A percentile compares a stretch with the other conserved stretches of the same genome.
phyloP scores from a whole-genome alignment of 1,140 invertebrate genomes.

The Lethrus apterus region DNA sequence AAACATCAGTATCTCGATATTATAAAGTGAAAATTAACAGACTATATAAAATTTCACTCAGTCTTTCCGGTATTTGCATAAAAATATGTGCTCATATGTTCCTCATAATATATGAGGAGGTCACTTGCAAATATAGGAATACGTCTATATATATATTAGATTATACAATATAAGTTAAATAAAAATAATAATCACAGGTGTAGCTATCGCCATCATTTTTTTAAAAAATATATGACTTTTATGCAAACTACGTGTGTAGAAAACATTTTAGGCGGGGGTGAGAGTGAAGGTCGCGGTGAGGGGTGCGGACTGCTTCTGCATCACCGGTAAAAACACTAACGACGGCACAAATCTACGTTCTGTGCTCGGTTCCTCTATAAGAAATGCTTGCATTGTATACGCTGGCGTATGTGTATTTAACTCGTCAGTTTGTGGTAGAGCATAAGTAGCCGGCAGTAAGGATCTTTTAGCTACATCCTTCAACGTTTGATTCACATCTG shows the following conservation, averaged over 20 bases:
- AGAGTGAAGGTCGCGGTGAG: slow-evolving; percentile 85
- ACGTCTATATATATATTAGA: slow-evolving; percentile 38
- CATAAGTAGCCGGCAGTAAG: slow-evolving; percentile 52
- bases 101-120: slow-evolving; percentile 39
- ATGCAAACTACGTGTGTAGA: slow-evolving; percentile 11
- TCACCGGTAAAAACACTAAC: slow-evolving; percentile 85
- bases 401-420: slow-evolving; percentile 20
- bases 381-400: slow-evolving; percentile 73
- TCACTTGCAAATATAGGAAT: slow-evolving; percentile 42
- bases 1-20: slow-evolving; percentile 40
- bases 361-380: slow-evolving; percentile 57
- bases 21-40: slow-evolving; percentile 41
- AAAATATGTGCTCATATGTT: slow-evolving; percentile 42
- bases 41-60: slow-evolving; percentile 43
- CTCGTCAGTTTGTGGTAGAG: slow-evolving; percentile 44
- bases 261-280: slow-evolving; percentile 66
- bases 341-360: slow-evolving; percentile 65
- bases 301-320: slow-evolving; percentile 68
- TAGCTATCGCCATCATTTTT: slow-evolving; percentile 40
- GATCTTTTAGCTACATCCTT: slow-evolving; percentile 49
- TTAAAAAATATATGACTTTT: slow-evolving; percentile 36
- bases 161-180: slow-evolving; percentile 39
- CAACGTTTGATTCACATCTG: slow-evolving; percentile 44
- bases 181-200: slow-evolving; percentile 43
- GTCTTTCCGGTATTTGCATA: slow-evolving; percentile 44